phyloP scores from a whole-genome alignment of 2,797 vertebrate species.

The Hoplostethus atlanticus region DNA sequence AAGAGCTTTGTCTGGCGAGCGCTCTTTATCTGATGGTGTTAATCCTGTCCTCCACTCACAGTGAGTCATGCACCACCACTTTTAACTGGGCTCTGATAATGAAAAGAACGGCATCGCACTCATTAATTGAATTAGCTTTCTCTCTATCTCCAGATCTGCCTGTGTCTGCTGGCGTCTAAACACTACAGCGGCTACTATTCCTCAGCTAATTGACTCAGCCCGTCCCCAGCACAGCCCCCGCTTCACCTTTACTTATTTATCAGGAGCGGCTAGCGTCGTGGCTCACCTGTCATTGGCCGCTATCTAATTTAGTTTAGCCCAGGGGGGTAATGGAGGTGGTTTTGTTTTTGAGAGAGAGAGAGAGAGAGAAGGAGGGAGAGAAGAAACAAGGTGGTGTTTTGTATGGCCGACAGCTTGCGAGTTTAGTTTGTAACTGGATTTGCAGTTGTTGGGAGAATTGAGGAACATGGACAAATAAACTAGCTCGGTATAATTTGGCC shows the following conservation, averaged over 20 bases:
- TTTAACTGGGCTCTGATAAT: slow-evolving; percentile 81
- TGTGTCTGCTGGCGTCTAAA: slow-evolving; percentile 69
- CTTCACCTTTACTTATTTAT: slow-evolving; percentile 65
- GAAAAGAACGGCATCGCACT: slow-evolving; percentile 77
- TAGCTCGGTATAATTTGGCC: slow-evolving; percentile 52
- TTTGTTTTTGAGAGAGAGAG: slow-evolving; percentile 38
- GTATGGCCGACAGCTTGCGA: slow-evolving; percentile 40
- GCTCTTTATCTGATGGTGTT: slow-evolving; percentile 77
- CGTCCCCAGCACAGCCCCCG: slow-evolving; percentile 22
- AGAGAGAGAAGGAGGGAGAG: slow-evolving; percentile 21
- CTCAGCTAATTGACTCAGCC: slow-evolving; percentile 70
- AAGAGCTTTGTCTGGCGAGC: slow-evolving; percentile 70
- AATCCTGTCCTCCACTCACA: slow-evolving; percentile 77
- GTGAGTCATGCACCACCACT: slow-evolving; percentile 76
- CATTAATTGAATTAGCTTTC: slow-evolving; percentile 84
- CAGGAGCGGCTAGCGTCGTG: slow-evolving; percentile 41
- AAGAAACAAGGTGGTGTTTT: neutral
- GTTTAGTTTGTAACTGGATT: slow-evolving; percentile 65
- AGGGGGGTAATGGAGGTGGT: slow-evolving; percentile 47
- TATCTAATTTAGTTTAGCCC: slow-evolving; percentile 62
- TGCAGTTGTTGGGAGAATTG: slow-evolving; percentile 63
- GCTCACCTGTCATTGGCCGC: slow-evolving; percentile 63
- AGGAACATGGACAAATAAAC: slow-evolving; percentile 39
- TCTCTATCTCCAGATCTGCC: slow-evolving; percentile 79
- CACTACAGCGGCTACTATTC: slow-evolving; percentile 64